phyloP scores from a whole-genome alignment of 1,140 invertebrate genomes.

The Bombyx mandarina region DNA sequence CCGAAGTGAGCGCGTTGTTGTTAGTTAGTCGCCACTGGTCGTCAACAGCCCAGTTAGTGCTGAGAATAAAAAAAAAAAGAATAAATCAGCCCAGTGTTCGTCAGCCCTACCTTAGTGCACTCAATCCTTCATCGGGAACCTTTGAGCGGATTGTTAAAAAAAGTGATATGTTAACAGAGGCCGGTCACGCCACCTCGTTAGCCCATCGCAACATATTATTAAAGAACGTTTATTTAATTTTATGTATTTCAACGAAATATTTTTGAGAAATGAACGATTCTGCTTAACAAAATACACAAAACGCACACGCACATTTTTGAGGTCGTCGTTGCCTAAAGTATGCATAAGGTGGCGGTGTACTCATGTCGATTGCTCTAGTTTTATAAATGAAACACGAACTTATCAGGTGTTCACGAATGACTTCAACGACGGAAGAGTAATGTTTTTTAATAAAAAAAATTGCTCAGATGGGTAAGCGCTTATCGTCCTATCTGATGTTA shows the following conservation, averaged over 20 bases:
- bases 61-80: neutral
- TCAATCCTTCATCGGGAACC: slow-evolving; percentile 18
- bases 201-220: slow-evolving; percentile 40
- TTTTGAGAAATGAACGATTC: slow-evolving; percentile 21
- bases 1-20: too few relatives aligned
- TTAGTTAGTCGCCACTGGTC: too few relatives aligned
- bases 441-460: too few relatives aligned
- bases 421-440: too few relatives aligned
- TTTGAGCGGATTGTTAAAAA: slow-evolving; percentile 15
- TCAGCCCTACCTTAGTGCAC: slow-evolving; percentile 7
- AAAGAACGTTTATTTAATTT: slow-evolving; percentile 58
- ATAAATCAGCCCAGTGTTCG: neutral
- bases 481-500: too few relatives aligned
- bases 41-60: neutral
- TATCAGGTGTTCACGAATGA: too few relatives aligned
- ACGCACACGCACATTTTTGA: slow-evolving; percentile 28
- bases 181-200: slow-evolving; percentile 48
- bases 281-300: slow-evolving; percentile 47
- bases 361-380: too few relatives aligned
- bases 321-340: too few relatives aligned
- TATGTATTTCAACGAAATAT: slow-evolving; percentile 10
- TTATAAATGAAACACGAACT: too few relatives aligned
- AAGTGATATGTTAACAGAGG: slow-evolving; percentile 30
- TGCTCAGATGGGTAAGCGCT: too few relatives aligned
- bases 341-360: too few relatives aligned